phyloP scores from a whole-genome alignment of 2,113 vertebrate genomes.

The Falcunculus frontatus region DNA sequence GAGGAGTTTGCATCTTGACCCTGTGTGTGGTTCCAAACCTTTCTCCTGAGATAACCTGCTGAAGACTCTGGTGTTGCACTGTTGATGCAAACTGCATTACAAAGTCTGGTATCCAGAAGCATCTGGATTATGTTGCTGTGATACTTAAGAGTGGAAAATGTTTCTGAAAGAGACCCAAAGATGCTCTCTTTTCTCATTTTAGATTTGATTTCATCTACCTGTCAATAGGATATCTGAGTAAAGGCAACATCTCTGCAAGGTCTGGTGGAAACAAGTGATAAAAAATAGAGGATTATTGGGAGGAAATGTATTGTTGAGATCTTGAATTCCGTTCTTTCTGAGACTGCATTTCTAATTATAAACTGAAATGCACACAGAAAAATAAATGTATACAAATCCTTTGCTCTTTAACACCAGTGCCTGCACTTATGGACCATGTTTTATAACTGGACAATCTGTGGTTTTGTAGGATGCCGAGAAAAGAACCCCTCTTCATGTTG shows the following conservation, averaged over 20 bases:
- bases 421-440: not conserved
- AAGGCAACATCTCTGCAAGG: not conserved
- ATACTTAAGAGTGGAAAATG: not conserved
- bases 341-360: not conserved
- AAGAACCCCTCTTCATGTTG: slow-evolving; percentile 91
- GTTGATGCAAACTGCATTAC: not conserved
- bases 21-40: not conserved
- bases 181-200: not conserved
- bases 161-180: not conserved
- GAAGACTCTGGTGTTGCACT: not conserved
- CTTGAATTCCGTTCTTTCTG: not conserved
- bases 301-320: not conserved
- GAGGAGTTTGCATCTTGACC: not conserved
- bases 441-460: not conserved
- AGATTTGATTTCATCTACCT: not conserved
- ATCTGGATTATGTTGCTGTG: not conserved
- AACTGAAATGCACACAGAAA: not conserved
- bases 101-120: not conserved
- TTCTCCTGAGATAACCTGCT: not conserved
- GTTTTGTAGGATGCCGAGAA: slow-evolving; percentile 88
- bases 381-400: not conserved
- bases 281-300: not conserved
- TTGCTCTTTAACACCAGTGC: not conserved
- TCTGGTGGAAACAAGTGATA: not conserved
- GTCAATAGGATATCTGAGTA: not conserved